These are phyloP conservation scores for Holacanthus passer DNA, from an alignment of 2,113 vertebrate species.

Conservation along the genomic window DNA sequence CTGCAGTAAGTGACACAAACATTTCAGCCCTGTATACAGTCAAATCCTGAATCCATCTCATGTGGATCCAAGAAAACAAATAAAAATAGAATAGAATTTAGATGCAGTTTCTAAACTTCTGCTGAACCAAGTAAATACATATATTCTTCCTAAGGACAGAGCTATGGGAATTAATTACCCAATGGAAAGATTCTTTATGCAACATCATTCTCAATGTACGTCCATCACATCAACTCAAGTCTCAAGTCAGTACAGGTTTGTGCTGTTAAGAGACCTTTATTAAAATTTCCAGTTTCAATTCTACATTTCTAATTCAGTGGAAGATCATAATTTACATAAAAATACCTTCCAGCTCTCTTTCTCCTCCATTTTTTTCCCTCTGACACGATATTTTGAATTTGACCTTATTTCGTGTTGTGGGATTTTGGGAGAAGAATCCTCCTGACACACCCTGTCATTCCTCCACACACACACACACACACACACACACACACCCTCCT, in stretches of 20 bases:
- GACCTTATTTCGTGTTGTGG: constrained; percentile 70
- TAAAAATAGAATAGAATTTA: neutral
- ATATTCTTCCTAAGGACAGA: constrained; percentile 10
- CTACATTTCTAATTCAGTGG: constrained; percentile 33
- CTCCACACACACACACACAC: constrained; percentile 25
- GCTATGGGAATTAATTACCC: neutral
- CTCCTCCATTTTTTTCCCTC: neutral
- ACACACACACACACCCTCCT: constrained; percentile 28
- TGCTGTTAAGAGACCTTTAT: neutral
- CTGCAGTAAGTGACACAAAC: neutral
- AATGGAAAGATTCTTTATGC: neutral
- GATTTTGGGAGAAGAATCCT: constrained; percentile 65
- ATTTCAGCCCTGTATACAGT: neutral
- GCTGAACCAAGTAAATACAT: neutral
- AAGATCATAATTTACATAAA: constrained; percentile 62
- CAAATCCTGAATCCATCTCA: too few relatives aligned
- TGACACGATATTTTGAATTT: constrained; percentile 58
- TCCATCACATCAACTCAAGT: neutral
- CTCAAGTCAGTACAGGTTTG: neutral
- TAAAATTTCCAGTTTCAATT: constrained; percentile 24
- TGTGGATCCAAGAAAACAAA: neutral
- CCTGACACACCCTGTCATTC: constrained; percentile 67
- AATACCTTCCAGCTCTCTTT: constrained; percentile 33
- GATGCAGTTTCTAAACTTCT: neutral
- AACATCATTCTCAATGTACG: neutral